Evolutionary conservation across 1,140 invertebrate species (phyloP).

Genomic region (Aphis craccivora): DNA sequence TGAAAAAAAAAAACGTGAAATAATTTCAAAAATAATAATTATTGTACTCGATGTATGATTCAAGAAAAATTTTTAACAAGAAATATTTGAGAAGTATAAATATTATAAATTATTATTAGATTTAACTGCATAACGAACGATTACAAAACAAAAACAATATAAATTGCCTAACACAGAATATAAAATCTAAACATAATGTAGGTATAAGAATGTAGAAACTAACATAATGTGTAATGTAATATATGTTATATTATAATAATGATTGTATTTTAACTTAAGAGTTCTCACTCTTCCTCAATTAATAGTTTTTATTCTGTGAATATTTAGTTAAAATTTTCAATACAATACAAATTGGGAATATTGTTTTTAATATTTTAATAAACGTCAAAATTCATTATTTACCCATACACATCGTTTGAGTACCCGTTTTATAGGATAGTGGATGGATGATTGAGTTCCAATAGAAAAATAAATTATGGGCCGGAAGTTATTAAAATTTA

Average conservation of each 20-base stretch:
- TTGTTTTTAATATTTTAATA: too few species aligned
- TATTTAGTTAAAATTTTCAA: too few species aligned
- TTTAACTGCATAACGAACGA: not conserved
- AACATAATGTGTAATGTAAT: too few species aligned
- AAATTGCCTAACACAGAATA: not conserved
- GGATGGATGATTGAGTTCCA: not conserved
- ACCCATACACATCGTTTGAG: too few species aligned
- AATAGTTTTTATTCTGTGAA: too few species aligned
- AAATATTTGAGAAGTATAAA: not conserved
- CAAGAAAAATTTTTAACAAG: not conserved
- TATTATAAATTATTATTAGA: not conserved
- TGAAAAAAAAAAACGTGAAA: too few species aligned
- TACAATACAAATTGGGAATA: too few species aligned
- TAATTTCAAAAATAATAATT: not conserved
- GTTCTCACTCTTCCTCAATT: too few species aligned
- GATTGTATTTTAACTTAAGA: too few species aligned
- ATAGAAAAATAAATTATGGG: not conserved
- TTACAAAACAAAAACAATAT: not conserved
- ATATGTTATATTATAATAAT: not conserved
- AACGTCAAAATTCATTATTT: too few species aligned
- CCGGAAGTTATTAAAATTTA: conserved; percentile 6
- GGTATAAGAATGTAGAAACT: too few species aligned
- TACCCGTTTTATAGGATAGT: too few species aligned
- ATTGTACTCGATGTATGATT: not conserved
- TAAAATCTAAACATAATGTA: not conserved